A percentile compares a stretch with the other conserved stretches of the same genome.
These are phyloP conservation scores for Synergus japonicus DNA, from an alignment of 2,888 invertebrate species.

Conservation along the genomic window DNA sequence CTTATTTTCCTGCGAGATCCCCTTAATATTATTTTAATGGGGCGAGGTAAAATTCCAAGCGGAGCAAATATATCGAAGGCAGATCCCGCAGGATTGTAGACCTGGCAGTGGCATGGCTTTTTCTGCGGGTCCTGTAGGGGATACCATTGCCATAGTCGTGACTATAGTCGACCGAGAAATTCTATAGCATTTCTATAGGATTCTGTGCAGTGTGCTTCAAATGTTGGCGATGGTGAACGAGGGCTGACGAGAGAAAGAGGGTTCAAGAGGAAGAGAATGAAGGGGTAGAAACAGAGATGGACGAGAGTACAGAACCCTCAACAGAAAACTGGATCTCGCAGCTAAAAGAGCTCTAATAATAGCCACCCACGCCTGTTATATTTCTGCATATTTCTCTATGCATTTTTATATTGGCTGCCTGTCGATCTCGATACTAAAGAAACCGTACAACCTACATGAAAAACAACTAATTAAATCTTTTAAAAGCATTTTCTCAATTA, in stretches of 20 bases:
- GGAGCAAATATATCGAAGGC: slow-evolving; percentile 27
- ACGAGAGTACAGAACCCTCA: slow-evolving; percentile 44
- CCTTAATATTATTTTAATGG: slow-evolving; percentile 29
- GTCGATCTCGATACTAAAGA: not conserved
- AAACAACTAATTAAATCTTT: not conserved
- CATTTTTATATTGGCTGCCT: slow-evolving; percentile 2
- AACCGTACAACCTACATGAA: not conserved
- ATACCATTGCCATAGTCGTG: slow-evolving; percentile 32
- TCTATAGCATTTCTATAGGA: slow-evolving; percentile 50
- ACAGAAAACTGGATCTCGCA: slow-evolving; percentile 47
- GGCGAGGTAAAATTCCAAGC: slow-evolving; percentile 6
- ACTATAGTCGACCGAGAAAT: slow-evolving; percentile 46
- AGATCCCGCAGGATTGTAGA: slow-evolving; percentile 31
- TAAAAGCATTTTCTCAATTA: too few relatives aligned
- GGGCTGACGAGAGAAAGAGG: slow-evolving; percentile 48
- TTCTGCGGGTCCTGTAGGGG: slow-evolving; percentile 48
- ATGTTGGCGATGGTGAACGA: slow-evolving; percentile 48
- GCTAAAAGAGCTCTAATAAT: slow-evolving; percentile 56
- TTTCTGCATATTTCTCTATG: slow-evolving; percentile 15
- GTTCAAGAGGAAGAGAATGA: slow-evolving; percentile 45
- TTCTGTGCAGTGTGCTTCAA: slow-evolving; percentile 31
- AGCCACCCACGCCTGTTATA: slow-evolving; percentile 53
- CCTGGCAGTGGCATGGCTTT: not conserved
- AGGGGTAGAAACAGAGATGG: slow-evolving; percentile 42
- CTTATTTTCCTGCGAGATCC: not conserved